Percentiles rank a stretch among this genome's conserved stretches.
These are phyloP conservation scores for Pammene aurita DNA, from an alignment of 2,888 invertebrate genomes.

Conservation along the genomic window DNA sequence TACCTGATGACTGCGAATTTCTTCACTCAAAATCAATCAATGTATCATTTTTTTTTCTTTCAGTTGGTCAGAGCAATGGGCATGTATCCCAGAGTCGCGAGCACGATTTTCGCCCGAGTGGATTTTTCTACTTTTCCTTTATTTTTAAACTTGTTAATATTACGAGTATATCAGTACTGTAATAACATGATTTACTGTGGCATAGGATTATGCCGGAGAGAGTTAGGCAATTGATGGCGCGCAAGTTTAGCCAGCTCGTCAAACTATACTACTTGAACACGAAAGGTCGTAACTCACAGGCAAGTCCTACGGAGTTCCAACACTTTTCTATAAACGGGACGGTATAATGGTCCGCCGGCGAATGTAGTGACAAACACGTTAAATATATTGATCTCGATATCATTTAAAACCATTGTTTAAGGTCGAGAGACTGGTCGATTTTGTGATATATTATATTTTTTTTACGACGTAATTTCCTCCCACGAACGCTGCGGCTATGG, in stretches of 20 bases:
- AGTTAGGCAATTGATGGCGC: slow-evolving; percentile 39
- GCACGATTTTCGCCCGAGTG: no score
- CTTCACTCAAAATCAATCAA: no score
- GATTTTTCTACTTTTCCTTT: no score
- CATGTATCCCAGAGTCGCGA: no score
- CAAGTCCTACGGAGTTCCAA: background rate
- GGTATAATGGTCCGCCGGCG: slow-evolving; percentile 7
- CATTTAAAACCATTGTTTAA: background rate
- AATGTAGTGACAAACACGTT: slow-evolving; percentile 16
- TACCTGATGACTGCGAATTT: no score
- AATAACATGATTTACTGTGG: slow-evolving; percentile 16
- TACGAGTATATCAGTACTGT: background rate
- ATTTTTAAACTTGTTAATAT: no score
- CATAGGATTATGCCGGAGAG: slow-evolving; percentile 29
- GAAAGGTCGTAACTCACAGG: slow-evolving; percentile 3
- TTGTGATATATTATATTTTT: no score
- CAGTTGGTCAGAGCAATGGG: no score
- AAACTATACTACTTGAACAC: slow-evolving; percentile 11
- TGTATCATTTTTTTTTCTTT: no score
- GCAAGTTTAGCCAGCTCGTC: slow-evolving; percentile 37
- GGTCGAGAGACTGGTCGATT: background rate
- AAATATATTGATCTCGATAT: slow-evolving; percentile 9
- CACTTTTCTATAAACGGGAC: background rate
- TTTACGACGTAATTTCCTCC: no score
- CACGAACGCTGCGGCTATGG: no score